These are phyloP conservation scores for Semaprochilodus insignis DNA, from an alignment of 2,797 vertebrate genomes.

Conservation along the genomic window DNA sequence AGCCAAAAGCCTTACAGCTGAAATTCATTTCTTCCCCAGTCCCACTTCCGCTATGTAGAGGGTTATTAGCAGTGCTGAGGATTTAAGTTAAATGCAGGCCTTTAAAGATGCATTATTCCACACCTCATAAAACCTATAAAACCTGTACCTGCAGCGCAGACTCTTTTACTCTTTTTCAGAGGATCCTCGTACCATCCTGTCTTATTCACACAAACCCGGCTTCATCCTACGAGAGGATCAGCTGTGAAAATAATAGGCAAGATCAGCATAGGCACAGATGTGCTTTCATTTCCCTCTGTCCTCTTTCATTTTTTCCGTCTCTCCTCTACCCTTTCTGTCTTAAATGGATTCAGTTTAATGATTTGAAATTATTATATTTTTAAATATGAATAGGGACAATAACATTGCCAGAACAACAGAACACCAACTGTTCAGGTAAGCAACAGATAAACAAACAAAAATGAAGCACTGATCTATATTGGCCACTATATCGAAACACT, in stretches of 20 bases:
- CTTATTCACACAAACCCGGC: neutral
- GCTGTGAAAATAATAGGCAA: neutral
- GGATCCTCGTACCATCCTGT: neutral
- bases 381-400: too few relatives aligned
- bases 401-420: too few relatives aligned
- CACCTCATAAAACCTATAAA: slow-evolving; percentile 11
- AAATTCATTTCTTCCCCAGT: slow-evolving; percentile 26
- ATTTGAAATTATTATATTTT: too few relatives aligned
- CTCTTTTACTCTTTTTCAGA: neutral
- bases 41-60: neutral
- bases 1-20: neutral
- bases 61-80: slow-evolving; percentile 77
- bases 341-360: too few relatives aligned
- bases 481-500: neutral
- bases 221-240: neutral
- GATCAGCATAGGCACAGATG: neutral
- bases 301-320: too few relatives aligned
- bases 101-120: slow-evolving; percentile 76
- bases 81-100: slow-evolving; percentile 76
- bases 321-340: too few relatives aligned
- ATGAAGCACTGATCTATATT: too few relatives aligned
- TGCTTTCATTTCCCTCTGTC: too few relatives aligned
- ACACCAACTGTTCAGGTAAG: too few relatives aligned
- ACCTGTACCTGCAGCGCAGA: slow-evolving; percentile 10
- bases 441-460: too few relatives aligned